Conservation (phyloP, 2,113 vertebrate species). For the Nymphicus hollandicus region DNA sequence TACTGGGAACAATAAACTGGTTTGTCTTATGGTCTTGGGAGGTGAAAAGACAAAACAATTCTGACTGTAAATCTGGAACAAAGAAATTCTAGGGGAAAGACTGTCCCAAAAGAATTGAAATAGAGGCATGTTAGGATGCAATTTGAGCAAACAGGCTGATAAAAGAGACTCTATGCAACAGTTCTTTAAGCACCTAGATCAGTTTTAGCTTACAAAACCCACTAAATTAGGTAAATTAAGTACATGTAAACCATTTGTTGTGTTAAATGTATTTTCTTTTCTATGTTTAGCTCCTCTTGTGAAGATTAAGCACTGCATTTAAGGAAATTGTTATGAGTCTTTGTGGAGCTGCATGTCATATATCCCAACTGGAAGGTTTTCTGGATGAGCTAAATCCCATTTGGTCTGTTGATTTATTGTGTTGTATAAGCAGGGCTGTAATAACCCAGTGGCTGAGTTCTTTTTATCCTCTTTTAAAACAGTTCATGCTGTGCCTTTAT, state of each 20-base stretch:
- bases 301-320: not conserved
- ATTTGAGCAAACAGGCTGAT: not conserved
- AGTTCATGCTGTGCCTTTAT: not conserved
- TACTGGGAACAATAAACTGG: not conserved
- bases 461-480: not conserved
- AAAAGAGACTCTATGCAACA: not conserved
- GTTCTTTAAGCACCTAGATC: not conserved
- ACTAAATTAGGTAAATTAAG: not conserved
- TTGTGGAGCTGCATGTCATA: not conserved
- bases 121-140: not conserved
- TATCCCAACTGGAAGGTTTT: not conserved
- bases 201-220: not conserved
- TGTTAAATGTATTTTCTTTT: not conserved
- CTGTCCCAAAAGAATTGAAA: not conserved
- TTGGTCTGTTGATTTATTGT: not conserved
- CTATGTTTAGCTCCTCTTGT: not conserved
- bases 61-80: not conserved
- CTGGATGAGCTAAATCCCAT: not conserved
- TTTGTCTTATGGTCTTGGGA: not conserved
- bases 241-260: not conserved
- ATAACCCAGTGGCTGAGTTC: not conserved
- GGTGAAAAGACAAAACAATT: not conserved
- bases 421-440: not conserved
- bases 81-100: not conserved
- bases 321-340: not conserved